Base-by-base conservation (phyloP, 1,140 invertebrate genomes). In the Cyclina sinensis region DNA sequence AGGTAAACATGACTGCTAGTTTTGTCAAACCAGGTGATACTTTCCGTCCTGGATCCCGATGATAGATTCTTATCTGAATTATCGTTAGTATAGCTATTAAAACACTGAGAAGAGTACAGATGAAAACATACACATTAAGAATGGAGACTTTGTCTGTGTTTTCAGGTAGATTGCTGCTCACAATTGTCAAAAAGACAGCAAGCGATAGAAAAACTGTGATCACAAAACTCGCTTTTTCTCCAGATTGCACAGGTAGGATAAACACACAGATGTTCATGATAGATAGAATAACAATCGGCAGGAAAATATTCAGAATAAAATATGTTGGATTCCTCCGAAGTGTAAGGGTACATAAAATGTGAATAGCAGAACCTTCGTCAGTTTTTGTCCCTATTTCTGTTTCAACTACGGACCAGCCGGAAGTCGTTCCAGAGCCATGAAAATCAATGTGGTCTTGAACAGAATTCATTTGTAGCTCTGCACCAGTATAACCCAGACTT, bases 171-270 rank as follows among this genome's bases (percentile, higher is more conserved):
- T 96, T 96, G 89, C 96, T 96, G 32, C 96, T 96, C 65, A 97
- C 96, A 84, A 96, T 96, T 79, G 96, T 93, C 94, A 96, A 96
- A 96, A 57, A 62, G 27, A 97, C 96, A 59, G 96, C 96, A 90
- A 97, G 96, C 4, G 96, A 96, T 12, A 97, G 93, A 9, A 97
- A 94, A 21, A 97, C 96, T 7, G 96, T 96, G 37, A 97, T 93
- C n/a, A 96, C 96, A 27, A 96, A 95, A 16, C 96, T 95, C 68
- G 96, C 96, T 93, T 97, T 97, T 92, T 97, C 96, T 0, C 96
- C 96, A 2, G 95, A 96, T 85, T 96, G 96, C 0, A 96, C 96
- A n/a, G 96, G 96, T 54, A 97, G 94, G 88, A 96, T 96, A 93
- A 97, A 97, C 16, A 96, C 96, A 4, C 97, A 94, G 14, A 96